phyloP scores from a whole-genome alignment of 2,888 invertebrate genomes.

The Pecten maximus region DNA sequence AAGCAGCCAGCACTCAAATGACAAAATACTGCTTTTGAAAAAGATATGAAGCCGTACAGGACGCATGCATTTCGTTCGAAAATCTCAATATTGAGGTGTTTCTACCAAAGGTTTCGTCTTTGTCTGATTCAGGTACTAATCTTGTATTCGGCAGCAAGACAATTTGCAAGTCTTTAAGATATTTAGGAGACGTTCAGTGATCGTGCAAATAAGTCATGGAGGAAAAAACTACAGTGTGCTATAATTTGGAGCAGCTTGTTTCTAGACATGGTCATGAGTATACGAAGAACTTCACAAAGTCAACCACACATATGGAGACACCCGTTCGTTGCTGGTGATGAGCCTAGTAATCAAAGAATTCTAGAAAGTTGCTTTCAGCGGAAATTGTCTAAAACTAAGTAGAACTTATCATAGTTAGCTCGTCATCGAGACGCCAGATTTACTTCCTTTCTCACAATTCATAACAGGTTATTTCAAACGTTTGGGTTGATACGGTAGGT shows the following conservation, averaged over 20 bases:
- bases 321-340: not conserved
- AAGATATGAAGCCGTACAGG: too few relatives aligned
- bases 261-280: not conserved
- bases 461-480: too few relatives aligned
- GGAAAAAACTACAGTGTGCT: not conserved
- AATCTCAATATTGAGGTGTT: not conserved
- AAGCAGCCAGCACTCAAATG: not conserved
- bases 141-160: not conserved
- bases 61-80: not conserved
- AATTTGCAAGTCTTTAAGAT: not conserved
- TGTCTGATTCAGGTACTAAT: not conserved
- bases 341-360: not conserved
- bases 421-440: not conserved
- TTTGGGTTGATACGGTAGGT: too few relatives aligned
- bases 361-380: not conserved
- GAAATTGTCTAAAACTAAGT: not conserved
- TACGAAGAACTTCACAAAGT: not conserved
- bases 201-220: not conserved
- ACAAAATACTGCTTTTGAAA: not conserved
- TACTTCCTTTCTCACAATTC: not conserved
- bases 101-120: not conserved
- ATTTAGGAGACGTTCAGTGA: not conserved
- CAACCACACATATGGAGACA: not conserved
- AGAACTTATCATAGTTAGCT: not conserved
- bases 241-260: not conserved